Percentiles rank a stretch among this genome's conserved stretches.
Evolutionary conservation across 2,113 vertebrate genomes (phyloP).

Genomic region (Empidonax traillii): DNA sequence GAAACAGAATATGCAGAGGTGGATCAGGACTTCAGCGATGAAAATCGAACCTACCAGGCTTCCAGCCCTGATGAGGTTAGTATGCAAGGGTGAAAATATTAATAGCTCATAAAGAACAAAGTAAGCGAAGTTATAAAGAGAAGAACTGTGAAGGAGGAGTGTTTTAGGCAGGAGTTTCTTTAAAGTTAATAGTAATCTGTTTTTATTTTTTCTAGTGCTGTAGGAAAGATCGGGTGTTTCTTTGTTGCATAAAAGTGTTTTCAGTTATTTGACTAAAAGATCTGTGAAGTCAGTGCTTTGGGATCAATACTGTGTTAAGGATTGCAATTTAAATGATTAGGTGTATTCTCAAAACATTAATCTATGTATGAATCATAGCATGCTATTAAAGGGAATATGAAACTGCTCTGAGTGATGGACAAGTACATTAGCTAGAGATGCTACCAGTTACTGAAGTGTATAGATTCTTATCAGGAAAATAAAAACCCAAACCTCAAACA

Average conservation of each 20-base stretch:
- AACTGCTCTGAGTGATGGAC: background rate
- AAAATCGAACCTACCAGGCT: constrained; percentile 95
- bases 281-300: background rate
- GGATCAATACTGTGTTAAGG: background rate
- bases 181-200: background rate
- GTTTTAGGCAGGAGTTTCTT: background rate
- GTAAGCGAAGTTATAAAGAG: background rate
- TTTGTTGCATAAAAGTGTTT: background rate
- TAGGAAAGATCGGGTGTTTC: background rate
- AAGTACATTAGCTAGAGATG: background rate
- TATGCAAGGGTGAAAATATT: background rate
- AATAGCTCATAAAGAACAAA: rapidly evolving
- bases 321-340: background rate
- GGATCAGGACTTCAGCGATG: constrained; percentile 93
- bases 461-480: background rate
- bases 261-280: background rate
- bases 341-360: background rate
- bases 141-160: background rate
- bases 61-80: constrained; percentile 96
- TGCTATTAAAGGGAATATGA: background rate
- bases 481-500: background rate
- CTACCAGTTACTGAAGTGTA: background rate
- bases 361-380: background rate
- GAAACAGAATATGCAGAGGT: constrained; percentile 90
- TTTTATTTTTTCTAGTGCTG: background rate